phyloP scores from a whole-genome alignment of 2,797 vertebrate genomes.

The Zalophus californianus region DNA sequence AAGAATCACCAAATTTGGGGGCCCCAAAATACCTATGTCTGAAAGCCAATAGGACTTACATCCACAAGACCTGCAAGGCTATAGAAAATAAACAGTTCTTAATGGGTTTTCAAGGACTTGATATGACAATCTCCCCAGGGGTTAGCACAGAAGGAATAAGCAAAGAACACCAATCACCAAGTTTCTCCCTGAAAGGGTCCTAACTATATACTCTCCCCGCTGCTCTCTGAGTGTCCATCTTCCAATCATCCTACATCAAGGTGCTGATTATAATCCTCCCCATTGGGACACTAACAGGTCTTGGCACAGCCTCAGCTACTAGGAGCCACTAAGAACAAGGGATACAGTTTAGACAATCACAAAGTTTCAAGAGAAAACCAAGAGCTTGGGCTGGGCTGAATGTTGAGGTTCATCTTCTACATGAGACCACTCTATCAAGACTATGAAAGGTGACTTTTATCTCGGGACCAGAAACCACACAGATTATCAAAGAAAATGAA shows the following conservation, averaged over 20 bases:
- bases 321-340: neutral
- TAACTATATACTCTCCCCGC: neutral
- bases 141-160: neutral
- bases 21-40: neutral
- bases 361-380: neutral
- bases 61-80: neutral
- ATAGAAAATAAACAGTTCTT: neutral
- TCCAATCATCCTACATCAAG: neutral
- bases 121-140: neutral
- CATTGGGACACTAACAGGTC: neutral
- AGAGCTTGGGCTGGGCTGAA: neutral
- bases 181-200: too few relatives aligned
- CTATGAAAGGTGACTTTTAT: neutral
- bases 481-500: neutral
- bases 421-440: neutral
- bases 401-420: neutral
- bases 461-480: neutral
- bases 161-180: neutral
- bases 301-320: neutral
- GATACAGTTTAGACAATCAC: neutral
- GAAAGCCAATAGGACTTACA: neutral
- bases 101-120: neutral
- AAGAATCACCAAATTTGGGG: neutral
- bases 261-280: neutral
- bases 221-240: neutral